Evolutionary conservation across 2,797 vertebrate genomes (phyloP).

Genomic region (Pitangus sulphuratus): DNA sequence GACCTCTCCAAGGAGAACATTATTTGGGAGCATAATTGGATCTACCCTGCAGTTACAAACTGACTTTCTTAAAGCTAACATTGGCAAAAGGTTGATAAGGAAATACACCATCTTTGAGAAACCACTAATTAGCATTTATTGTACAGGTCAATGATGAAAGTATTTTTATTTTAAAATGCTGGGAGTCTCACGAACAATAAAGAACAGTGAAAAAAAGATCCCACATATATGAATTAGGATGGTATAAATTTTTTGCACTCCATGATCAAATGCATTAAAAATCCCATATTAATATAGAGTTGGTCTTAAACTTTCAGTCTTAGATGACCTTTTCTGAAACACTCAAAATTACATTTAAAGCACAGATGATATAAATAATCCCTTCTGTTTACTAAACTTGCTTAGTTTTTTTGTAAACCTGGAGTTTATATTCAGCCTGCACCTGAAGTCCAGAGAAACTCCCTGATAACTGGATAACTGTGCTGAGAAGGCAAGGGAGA

Average conservation of each 20-base stretch:
- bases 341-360: conserved; percentile 1
- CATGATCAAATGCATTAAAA: background rate
- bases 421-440: background rate
- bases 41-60: background rate
- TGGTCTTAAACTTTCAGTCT: background rate
- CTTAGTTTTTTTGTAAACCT: conserved; percentile 31
- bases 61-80: background rate
- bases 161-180: background rate
- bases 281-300: background rate
- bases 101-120: background rate
- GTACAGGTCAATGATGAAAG: background rate
- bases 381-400: conserved; percentile 55
- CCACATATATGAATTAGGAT: background rate
- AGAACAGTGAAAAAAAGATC: background rate
- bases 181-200: background rate
- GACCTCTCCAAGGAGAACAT: background rate
- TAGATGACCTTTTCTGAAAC: conserved; percentile 15
- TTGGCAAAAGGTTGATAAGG: background rate
- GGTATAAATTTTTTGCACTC: background rate
- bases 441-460: background rate
- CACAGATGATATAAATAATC: conserved; percentile 33
- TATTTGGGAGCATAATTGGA: background rate
- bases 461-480: background rate
- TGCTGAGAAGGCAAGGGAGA: background rate
- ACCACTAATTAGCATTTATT: background rate